Base-by-base conservation (phyloP, 2,888 invertebrate genomes). In the Endomychus coccineus region DNA sequence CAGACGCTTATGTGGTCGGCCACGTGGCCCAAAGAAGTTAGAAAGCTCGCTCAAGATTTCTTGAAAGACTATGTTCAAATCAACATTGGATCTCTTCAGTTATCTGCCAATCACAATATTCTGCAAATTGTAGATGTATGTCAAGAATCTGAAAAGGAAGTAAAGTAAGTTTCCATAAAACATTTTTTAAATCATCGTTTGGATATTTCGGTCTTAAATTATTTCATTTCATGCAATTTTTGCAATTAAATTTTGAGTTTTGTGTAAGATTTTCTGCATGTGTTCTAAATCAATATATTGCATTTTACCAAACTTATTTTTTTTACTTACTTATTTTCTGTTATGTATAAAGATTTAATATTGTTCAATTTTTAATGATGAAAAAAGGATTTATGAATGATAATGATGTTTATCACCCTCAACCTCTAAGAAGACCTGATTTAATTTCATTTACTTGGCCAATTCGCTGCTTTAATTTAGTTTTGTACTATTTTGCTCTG, bases 1-100 rank as follows among this genome's bases (percentile, higher is more conserved):
- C 96, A 97, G 66, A 92, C 91, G 9, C 73, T 96, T 25, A 97
- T 97, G 96, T 97, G 94, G 90, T 92, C 92, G 45, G 96, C 96
- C 0, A 97, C 96, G n/a, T 97, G 96, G 96, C 96, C 96, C 0
- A 92, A 90, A 58, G 96, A 96, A 71, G 95, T 96, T 2, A 76
- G 83, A 46, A 81, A 83, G 51, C 69, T 97, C 44, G 96, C 96
- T 12, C 83, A 88, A 55, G 95, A 96, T 59, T 97, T 94, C 63
- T 73, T 96, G 12, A 78, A 78, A 34, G 84, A 90, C 56, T 92
- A 92, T 57, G 76, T 87, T 35, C 94, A 94, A 68, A 77, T 94
- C 34, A 96, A 94, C 56, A 81, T 96, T 61, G 94, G 94, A 44
- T 87, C 90, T 0, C 68, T 90, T 41, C 81, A 86, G 52, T 68